These are phyloP conservation scores for Pterophyllum scalare DNA, from an alignment of 2,113 vertebrate genomes.

Conservation along the genomic window DNA sequence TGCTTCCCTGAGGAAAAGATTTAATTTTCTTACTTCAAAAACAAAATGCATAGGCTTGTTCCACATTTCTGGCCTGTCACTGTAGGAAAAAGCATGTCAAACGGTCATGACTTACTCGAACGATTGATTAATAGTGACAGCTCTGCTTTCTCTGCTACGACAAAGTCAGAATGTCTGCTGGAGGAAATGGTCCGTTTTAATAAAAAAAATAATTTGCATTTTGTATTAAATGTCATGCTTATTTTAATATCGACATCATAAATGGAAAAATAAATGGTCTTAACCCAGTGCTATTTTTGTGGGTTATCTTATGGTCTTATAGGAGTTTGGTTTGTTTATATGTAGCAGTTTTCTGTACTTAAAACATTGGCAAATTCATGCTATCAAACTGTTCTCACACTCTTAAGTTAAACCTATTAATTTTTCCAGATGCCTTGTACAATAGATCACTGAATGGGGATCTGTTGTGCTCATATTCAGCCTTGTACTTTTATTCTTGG, in stretches of 20 bases:
- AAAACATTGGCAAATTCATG: neutral
- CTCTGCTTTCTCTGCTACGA: neutral
- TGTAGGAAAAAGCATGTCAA: neutral
- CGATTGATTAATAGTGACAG: neutral
- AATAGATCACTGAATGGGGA: neutral
- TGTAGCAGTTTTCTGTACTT: neutral
- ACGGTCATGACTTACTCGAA: neutral
- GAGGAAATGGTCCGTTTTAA: neutral
- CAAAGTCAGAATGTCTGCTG: neutral
- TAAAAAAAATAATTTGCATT: too few relatives aligned
- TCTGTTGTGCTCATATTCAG: neutral
- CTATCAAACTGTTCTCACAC: neutral
- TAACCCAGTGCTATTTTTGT: neutral
- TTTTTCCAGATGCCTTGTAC: neutral
- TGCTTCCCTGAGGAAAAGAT: constrained; percentile 1
- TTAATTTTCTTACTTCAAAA: neutral
- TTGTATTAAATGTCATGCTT: too few relatives aligned
- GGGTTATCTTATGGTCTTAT: neutral
- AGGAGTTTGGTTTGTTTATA: neutral
- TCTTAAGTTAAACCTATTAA: neutral
- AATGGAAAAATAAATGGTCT: neutral
- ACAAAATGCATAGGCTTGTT: neutral
- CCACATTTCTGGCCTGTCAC: neutral
- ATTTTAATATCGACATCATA: neutral
- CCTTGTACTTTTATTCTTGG: neutral